These are phyloP conservation scores for Carpatolechia fugitivella DNA, from an alignment of 2,888 invertebrate species.

Conservation along the genomic window DNA sequence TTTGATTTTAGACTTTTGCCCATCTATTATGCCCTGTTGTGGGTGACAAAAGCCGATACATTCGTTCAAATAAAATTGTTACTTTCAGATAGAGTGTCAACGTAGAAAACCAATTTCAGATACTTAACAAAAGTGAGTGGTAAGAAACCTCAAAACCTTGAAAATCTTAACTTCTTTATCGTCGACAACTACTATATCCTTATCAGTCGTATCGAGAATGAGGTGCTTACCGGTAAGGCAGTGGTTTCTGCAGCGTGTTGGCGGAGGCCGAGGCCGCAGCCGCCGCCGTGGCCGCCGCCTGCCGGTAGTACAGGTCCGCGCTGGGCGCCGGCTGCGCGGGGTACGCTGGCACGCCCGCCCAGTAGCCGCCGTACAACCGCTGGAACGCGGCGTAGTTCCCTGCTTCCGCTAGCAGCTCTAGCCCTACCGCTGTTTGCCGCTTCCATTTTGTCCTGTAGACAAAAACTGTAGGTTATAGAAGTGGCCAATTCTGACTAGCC, in stretches of 20 bases:
- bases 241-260: slow-evolving; percentile 91
- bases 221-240: slow-evolving; percentile 83
- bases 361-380: slow-evolving; percentile 91
- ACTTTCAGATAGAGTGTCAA: no score
- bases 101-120: no score
- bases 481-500: not conserved
- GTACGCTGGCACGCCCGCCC: slow-evolving; percentile 83
- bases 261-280: slow-evolving; percentile 78
- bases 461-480: slow-evolving; percentile 22
- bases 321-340: slow-evolving; percentile 84
- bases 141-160: no score
- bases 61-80: no score
- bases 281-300: slow-evolving; percentile 87
- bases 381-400: slow-evolving; percentile 99
- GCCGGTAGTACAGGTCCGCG: slow-evolving; percentile 89
- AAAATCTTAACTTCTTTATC: no score
- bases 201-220: not conserved
- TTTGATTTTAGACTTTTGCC: no score
- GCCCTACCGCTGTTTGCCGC: slow-evolving; percentile 97
- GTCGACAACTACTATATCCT: no score
- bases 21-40: no score
- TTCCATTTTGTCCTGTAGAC: slow-evolving; percentile 97
- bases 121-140: no score
- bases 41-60: no score
- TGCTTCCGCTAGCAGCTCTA: slow-evolving; percentile 97